A percentile compares a stretch with the other conserved stretches of the same genome.
Evolutionary conservation across 2,797 vertebrate genomes (phyloP).

Genomic region (Thunnus albacares): DNA sequence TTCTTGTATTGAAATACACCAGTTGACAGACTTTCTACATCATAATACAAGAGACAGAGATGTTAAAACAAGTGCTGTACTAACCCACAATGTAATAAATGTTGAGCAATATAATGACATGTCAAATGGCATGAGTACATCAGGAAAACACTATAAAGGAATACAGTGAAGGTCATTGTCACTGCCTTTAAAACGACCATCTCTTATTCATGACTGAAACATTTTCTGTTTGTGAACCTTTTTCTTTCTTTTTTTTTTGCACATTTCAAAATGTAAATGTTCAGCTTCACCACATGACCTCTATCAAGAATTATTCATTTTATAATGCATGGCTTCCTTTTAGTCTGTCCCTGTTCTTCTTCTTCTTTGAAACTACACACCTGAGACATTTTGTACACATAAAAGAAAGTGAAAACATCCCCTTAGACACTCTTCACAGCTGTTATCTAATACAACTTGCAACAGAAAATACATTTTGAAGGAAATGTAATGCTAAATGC

Average conservation of each 20-base stretch:
- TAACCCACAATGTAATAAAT: background rate
- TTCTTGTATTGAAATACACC: background rate
- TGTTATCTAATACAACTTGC: no score
- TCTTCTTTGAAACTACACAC: background rate
- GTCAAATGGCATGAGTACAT: background rate
- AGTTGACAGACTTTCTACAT: background rate
- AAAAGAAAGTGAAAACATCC: background rate
- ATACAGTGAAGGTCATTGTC: no score
- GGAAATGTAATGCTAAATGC: no score
- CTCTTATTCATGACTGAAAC: no score
- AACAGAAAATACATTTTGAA: no score
- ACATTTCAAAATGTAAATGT: background rate
- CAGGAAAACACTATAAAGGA: background rate
- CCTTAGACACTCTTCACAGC: no score
- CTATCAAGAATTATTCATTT: no score
- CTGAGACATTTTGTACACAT: background rate
- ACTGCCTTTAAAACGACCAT: no score
- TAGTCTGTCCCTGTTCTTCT: background rate
- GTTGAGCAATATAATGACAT: background rate
- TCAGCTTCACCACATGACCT: background rate
- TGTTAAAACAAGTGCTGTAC: background rate
- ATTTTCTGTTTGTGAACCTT: no score
- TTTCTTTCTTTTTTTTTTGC: no score
- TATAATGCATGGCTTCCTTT: background rate
- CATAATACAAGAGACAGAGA: background rate